Evolutionary conservation across 2,797 vertebrate genomes (phyloP), one percentile per base, ranked within the genome.

Genomic region (Erethizon dorsatum): DNA sequence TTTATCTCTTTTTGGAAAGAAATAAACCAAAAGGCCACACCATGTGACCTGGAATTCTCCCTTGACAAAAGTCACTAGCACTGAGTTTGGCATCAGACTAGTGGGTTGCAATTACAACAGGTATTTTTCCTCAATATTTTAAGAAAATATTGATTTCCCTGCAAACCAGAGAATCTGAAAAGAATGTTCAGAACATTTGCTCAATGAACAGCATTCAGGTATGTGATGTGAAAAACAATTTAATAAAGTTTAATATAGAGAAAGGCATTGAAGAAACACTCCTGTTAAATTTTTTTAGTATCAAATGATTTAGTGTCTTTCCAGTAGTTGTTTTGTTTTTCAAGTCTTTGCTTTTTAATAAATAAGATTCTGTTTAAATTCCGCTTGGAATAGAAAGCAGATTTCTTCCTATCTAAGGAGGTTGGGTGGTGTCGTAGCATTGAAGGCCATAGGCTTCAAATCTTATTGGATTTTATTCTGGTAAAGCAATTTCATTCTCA

Each of bases 401-500:
- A 75, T 96, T 95, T 90, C 71, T 88, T 96, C 59, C 28, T 50
- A 45, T 63, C 65, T 56, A 28, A 86, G 90, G 69, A 94, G 89
- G 28, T 0, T 82, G 47, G 54, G 83, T 31, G 45, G 47, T 14
- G 17, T n/a, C 5, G 80, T 86, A 80, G 65, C 57, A 24, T 17
- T 11, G 69, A 95, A 90, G 11, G 61, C 28, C 5, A 52, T 9
- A 14, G 54, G 85, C 73, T 96, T 96, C 90, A 87, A 59, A 83
- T 59, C 28, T 95, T 96, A 97, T 82, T 95, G 93, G 69, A 92
- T 97, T 98, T 93, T 96, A 20, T 95, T 92, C 94, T 82, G 79
- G 67, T 96, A 98, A 98, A 97, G 59, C 90, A 96, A 98, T 97
- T 98, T 97, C 83, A 83, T 93, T 87, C 96, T 97, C 85, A 92